Evolutionary conservation across 92 coral and sea anemone genomes (phyloP), one percentile per base, ranked within the genome.

Genomic region (Anthopleura xanthogrammica): DNA sequence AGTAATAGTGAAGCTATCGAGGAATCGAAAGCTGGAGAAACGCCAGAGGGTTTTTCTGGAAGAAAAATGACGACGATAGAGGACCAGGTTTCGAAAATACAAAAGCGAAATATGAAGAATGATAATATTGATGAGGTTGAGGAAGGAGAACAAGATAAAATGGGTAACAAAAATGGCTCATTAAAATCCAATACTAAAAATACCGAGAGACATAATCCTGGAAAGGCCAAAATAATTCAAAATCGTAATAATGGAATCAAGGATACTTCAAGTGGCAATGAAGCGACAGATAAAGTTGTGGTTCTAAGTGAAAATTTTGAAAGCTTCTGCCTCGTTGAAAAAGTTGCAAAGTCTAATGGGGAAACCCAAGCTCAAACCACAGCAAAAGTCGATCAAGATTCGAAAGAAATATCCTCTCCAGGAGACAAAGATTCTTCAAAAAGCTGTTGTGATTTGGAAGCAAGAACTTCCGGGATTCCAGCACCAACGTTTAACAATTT

Each of bases 261-360:
- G 17, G 42, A 2, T 36, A 2, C 74, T 68, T 68, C 36, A 36
- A 68, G 36, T 68, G 42, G 74, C 16, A 29, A 68, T 68, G 17
- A 68, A 68, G 6, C 74, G 12, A 29, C 39, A 11, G 3, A 36
- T 12, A 3, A 24, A 52, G 66, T 42, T 52, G 82, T 52, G 20
- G 46, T 52, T 78, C 71, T 39, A 11, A 78, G 22, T 39, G 62
- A 78, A 16, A 57, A 78, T 78, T 73, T 64, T 41, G 81, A 84
- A 14, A 20, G 82, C 17, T 84, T 76, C 64, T 84, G 76, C 52
- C 56, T 80, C 77, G 87, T 84, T 76, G 87, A 56, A 60, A 46
- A 76, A 43, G 40, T 10, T 73, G n/a, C 22, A 12, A 12, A 39
- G 16, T 12, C 58, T 0, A 79, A 54, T 36, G 41, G 75, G 0